Evolutionary conservation across 2,113 vertebrate species (phyloP).

Genomic region (Pipa parva): DNA sequence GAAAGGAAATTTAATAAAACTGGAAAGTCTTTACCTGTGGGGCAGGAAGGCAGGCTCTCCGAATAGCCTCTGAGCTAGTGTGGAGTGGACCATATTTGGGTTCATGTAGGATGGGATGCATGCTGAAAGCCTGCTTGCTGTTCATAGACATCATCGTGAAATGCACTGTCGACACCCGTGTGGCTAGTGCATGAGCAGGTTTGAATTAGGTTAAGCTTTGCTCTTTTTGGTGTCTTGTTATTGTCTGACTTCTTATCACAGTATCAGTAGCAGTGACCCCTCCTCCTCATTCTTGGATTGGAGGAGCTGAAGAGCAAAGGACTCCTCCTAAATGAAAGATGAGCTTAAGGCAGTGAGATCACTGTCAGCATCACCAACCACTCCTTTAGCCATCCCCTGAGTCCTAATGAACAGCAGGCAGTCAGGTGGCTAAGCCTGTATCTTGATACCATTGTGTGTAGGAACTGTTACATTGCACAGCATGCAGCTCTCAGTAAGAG

Average conservation of each 20-base stretch:
- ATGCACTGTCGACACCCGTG: conserved; percentile 41
- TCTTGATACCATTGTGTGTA: conserved; percentile 41
- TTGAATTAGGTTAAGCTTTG: conserved; percentile 48
- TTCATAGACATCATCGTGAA: conserved; percentile 90
- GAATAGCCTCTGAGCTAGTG: conserved; percentile 83
- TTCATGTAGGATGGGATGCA: conserved; percentile 88
- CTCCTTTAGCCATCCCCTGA: conserved; percentile 15
- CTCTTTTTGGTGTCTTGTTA: conserved; percentile 54
- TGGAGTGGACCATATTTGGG: conserved; percentile 85
- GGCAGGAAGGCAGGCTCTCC: conserved; percentile 79
- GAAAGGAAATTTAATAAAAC: too few species aligned
- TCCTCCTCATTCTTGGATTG: conserved; percentile 41
- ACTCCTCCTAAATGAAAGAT: conserved; percentile 39
- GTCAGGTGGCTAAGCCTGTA: conserved; percentile 42
- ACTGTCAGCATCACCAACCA: conserved; percentile 33
- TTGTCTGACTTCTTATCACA: conserved; percentile 52
- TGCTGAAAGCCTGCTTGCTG: conserved; percentile 88
- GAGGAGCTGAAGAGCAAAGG: conserved; percentile 9
- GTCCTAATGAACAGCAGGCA: background rate
- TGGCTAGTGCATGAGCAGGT: conserved; percentile 43
- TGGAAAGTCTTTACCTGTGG: conserved; percentile 87
- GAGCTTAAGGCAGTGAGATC: conserved; percentile 32
- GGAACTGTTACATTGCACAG: conserved; percentile 38
- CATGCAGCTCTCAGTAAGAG: conserved; percentile 36
- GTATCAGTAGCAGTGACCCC: conserved; percentile 47